Conservation (phyloP, 1,140 invertebrate genomes). For the Trichoplusia ni region DNA sequence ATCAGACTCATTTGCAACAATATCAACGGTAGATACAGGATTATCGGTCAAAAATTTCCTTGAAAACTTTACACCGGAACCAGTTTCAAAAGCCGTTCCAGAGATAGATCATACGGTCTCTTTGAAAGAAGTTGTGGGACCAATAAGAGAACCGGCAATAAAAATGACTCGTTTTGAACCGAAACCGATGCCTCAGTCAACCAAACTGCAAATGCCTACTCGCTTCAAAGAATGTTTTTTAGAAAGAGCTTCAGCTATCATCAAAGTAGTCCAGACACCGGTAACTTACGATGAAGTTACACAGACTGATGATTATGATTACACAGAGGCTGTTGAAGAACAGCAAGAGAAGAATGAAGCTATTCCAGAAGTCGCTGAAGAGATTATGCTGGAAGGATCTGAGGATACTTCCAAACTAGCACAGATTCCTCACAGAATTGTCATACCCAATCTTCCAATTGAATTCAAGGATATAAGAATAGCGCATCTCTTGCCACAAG, state of each 20-base stretch:
- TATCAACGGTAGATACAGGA: constrained; percentile 44
- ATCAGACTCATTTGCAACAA: constrained; percentile 29
- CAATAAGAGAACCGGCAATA: constrained; percentile 41
- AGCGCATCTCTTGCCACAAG: constrained; percentile 55
- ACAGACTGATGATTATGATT: neutral
- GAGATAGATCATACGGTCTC: constrained; percentile 40
- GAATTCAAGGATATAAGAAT: constrained; percentile 51
- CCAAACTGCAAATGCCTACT: constrained; percentile 50
- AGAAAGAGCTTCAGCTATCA: constrained; percentile 37
- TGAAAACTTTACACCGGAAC: constrained; percentile 65
- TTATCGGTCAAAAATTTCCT: constrained; percentile 65
- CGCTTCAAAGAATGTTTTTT: constrained; percentile 42
- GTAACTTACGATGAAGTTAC: constrained; percentile 26
- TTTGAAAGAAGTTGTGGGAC: constrained; percentile 37
- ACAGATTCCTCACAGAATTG: constrained; percentile 42
- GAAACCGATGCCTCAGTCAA: neutral
- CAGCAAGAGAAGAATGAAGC: constrained; percentile 22
- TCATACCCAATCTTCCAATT: constrained; percentile 48
- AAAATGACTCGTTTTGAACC: constrained; percentile 53
- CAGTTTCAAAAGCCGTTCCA: constrained; percentile 33
- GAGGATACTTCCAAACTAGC: constrained; percentile 31
- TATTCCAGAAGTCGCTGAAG: constrained; percentile 66
- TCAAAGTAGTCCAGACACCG: constrained; percentile 51
- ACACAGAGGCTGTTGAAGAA: too few species aligned
- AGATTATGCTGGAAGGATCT: constrained; percentile 55